Conservation (phyloP, 2,797 vertebrate genomes). For the Lutjanus argentimaculatus region DNA sequence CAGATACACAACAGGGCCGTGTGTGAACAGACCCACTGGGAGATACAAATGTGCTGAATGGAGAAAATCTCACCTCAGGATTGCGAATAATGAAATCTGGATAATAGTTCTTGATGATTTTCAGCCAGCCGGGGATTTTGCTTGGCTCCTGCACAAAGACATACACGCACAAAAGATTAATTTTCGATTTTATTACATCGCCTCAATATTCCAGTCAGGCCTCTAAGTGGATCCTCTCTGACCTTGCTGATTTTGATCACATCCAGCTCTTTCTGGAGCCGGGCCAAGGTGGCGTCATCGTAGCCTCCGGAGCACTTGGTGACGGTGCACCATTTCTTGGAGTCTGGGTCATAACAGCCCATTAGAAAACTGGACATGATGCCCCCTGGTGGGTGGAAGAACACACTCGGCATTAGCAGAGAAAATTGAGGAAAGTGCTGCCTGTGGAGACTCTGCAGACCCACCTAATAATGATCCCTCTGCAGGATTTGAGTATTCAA, state of each 20-base stretch:
- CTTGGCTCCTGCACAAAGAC: slow-evolving; percentile 90
- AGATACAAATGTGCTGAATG: slow-evolving; percentile 12
- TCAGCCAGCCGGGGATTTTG: slow-evolving; percentile 97
- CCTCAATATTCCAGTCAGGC: slow-evolving; percentile 21
- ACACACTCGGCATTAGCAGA: neutral
- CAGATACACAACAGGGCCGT: slow-evolving; percentile 3
- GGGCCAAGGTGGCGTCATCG: slow-evolving; percentile 93
- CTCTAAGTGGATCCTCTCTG: slow-evolving; percentile 40
- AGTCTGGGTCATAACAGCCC: slow-evolving; percentile 95
- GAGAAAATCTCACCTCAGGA: slow-evolving; percentile 89
- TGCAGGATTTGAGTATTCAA: neutral
- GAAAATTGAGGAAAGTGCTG: neutral
- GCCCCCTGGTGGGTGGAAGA: slow-evolving; percentile 87
- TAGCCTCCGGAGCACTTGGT: slow-evolving; percentile 97
- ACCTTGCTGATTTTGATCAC: slow-evolving; percentile 99
- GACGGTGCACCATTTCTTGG: slow-evolving; percentile 97
- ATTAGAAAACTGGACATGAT: slow-evolving; percentile 99
- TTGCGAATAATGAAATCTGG: slow-evolving; percentile 97
- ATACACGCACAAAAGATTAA: slow-evolving; percentile 32
- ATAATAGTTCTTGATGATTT: slow-evolving; percentile 98
- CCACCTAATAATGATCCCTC: too few relatives aligned
- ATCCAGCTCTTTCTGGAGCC: slow-evolving; percentile 96
- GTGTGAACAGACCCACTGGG: neutral
- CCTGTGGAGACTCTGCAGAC: neutral
- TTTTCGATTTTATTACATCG: slow-evolving; percentile 10